These are phyloP conservation scores for Miniopterus natalensis DNA, from an alignment of 2,113 vertebrate species.

Conservation along the genomic window DNA sequence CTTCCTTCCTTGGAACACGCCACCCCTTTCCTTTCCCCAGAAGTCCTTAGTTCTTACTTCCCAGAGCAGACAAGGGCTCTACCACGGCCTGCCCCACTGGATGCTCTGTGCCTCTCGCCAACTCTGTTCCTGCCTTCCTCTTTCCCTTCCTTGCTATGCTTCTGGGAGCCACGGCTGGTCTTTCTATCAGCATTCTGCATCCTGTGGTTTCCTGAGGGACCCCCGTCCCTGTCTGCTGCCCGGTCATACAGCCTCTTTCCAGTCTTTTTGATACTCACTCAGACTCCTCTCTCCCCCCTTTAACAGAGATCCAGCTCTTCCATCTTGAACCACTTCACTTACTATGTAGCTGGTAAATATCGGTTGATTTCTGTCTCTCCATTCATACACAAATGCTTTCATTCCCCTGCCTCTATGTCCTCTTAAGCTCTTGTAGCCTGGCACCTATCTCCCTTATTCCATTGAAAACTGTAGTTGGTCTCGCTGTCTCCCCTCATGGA, in stretches of 20 bases:
- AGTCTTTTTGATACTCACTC: neutral
- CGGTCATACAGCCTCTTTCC: neutral
- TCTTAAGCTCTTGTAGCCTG: neutral
- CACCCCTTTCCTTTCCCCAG: neutral
- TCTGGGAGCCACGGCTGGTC: neutral
- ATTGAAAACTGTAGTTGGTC: neutral
- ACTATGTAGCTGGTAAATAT: neutral
- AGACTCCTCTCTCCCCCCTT: neutral
- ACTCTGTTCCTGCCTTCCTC: neutral
- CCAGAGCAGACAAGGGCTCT: neutral
- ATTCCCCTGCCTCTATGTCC: neutral
- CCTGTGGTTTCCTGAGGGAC: neutral
- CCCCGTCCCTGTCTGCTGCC: neutral
- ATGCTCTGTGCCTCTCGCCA: neutral
- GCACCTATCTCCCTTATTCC: neutral
- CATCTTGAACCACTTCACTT: neutral
- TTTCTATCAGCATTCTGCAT: neutral
- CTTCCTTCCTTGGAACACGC: neutral
- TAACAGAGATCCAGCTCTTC: neutral
- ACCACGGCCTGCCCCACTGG: rapidly evolving
- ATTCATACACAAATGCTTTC: neutral
- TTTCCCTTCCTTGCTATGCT: neutral
- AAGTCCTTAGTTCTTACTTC: neutral
- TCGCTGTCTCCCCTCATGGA: neutral
- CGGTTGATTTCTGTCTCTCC: neutral